A percentile compares a stretch with the other conserved stretches of the same genome.
Evolutionary conservation across 64 coral and sea anemone genomes (phyloP).

Genomic region (Montipora sp.): DNA sequence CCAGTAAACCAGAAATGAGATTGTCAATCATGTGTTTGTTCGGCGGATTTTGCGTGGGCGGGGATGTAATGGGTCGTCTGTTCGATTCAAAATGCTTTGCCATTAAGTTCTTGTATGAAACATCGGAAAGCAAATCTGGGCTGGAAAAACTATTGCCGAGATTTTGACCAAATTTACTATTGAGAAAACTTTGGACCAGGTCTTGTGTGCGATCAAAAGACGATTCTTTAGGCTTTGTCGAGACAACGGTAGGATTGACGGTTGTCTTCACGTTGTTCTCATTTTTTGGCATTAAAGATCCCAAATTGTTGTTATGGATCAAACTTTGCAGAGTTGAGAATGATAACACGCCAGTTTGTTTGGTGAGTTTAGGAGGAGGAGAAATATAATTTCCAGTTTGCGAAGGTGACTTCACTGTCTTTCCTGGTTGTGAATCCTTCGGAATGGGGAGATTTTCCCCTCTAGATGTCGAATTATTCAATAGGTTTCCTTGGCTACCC

Average conservation of each 20-base stretch:
- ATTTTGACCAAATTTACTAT: conserved; percentile 1
- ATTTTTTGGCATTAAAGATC: background rate
- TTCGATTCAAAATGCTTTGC: conserved; percentile 26
- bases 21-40: conserved; percentile 12
- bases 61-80: background rate
- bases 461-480: background rate
- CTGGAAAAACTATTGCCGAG: background rate
- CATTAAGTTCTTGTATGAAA: conserved; percentile 25
- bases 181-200: conserved; percentile 6
- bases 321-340: background rate
- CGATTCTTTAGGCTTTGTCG: background rate
- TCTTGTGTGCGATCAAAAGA: background rate
- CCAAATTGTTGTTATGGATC: background rate
- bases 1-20: background rate
- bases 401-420: background rate
- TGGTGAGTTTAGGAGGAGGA: background rate
- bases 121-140: background rate
- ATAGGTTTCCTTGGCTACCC: background rate
- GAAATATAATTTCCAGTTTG: background rate
- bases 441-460: conserved; percentile 35
- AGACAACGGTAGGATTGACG: background rate
- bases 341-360: background rate
- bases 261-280: background rate
- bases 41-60: background rate
- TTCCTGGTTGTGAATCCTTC: conserved; percentile 7